Base-by-base conservation (phyloP, 37 sponge, comb jelly and placozoan genomes). In the Tethya wilhelma region DNA sequence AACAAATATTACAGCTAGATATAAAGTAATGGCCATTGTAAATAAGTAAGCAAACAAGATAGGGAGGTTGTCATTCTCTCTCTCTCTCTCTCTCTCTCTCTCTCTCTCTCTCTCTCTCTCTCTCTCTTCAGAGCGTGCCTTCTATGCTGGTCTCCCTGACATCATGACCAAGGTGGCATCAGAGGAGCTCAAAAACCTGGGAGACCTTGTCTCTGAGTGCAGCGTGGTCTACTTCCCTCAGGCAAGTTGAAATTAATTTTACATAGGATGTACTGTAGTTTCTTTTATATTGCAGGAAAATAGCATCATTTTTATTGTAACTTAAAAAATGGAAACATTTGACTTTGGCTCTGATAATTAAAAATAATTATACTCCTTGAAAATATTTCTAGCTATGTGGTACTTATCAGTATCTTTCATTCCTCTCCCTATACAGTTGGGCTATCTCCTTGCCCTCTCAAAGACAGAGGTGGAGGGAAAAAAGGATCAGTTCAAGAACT, bases 191-290 rank as follows among this genome's bases (percentile, higher is more conserved):
- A 83, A 75, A 14, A 63, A 60, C 22, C 74, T 98, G 32, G 90
- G 80, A 23, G 58, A 74, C 22, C 69, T 55, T 11, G 74, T 98
- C 17, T 44, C 73, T n/a, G 93, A 96, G 56, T 98, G 99, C 62
- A 93, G 79, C 79, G 87, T 98, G 34, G 86, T 96, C 70, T 98
- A 98, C 68, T 73, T 96, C 25, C 97, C 99, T 26, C 99, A 98
- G 90, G 96, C 94, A 33, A 38, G 55, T 12, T 25, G n/a, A n/a
- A n/a, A n/a, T n/a, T n/a, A n/a, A n/a, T n/a, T n/a, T n/a, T n/a
- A n/a, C n/a, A n/a, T n/a, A n/a, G n/a, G n/a, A n/a, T n/a, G n/a
- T n/a, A n/a, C n/a, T n/a, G n/a, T n/a, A n/a, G n/a, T n/a, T n/a
- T n/a, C n/a, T n/a, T n/a, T n/a, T n/a, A n/a, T n/a, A n/a, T n/a